Conservation (phyloP, 2,113 vertebrate species). For the Prochilodus magdalenae region DNA sequence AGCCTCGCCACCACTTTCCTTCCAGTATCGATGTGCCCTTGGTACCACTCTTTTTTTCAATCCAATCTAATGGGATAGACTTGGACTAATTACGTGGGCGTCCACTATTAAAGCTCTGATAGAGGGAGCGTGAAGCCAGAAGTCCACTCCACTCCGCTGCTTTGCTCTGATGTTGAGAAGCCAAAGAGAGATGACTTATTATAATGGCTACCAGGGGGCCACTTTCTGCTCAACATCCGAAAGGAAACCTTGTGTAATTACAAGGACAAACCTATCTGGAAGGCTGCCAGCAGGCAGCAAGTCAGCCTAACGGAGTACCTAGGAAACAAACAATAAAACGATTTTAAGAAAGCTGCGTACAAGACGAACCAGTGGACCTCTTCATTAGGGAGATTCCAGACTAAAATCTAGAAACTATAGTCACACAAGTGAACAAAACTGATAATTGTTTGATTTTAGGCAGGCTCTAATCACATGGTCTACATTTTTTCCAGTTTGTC, state of each 20-base stretch:
- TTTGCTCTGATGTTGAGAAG: conserved; percentile 11
- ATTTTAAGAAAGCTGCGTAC: background rate
- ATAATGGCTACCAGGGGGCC: conserved; percentile 14
- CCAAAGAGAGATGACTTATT: conserved; percentile 8
- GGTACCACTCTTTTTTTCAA: conserved; percentile 34
- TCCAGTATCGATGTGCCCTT: conserved; percentile 37
- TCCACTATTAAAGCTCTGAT: conserved; percentile 44
- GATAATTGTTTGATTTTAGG: background rate
- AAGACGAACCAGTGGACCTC: background rate
- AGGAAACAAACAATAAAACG: background rate
- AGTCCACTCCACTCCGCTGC: conserved; percentile 14
- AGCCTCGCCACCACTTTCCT: background rate
- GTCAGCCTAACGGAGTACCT: background rate
- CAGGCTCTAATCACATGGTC: background rate
- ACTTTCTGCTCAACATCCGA: conserved; percentile 12
- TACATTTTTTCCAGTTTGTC: background rate
- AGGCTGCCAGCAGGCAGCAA: conserved; percentile 15
- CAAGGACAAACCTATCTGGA: conserved; percentile 30
- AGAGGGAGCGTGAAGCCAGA: conserved; percentile 19
- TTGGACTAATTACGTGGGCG: conserved; percentile 16
- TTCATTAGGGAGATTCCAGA: background rate
- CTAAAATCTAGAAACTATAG: background rate
- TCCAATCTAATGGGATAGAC: conserved; percentile 18
- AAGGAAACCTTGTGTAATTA: conserved; percentile 18
- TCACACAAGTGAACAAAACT: background rate